Evolutionary conservation across 1,140 invertebrate genomes (phyloP).

Genomic region (Papilio xuthus): DNA sequence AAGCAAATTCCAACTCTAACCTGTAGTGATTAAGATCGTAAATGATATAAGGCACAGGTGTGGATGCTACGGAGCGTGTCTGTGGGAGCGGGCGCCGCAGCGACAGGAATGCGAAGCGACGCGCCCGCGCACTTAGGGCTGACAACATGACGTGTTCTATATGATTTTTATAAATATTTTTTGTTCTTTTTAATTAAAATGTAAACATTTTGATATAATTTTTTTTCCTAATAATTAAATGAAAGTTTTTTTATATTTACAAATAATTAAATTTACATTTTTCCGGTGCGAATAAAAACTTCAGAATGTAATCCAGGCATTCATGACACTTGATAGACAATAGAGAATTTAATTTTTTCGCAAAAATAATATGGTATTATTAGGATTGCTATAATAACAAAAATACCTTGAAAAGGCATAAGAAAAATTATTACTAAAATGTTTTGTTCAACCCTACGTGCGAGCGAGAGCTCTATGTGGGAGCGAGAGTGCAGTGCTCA

Average conservation of each 20-base stretch:
- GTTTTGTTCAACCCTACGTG: not conserved
- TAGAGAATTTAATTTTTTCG: not conserved
- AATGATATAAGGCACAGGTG: constrained; percentile 18
- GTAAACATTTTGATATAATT: no score
- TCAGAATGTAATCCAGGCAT: not conserved
- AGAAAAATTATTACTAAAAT: not conserved
- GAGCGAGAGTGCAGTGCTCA: constrained; percentile 46
- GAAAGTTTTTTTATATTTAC: no score
- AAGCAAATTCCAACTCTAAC: constrained; percentile 42
- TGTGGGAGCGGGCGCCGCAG: constrained; percentile 61
- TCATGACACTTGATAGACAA: not conserved
- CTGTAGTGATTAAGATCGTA: constrained; percentile 35
- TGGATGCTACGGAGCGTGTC: constrained; percentile 51
- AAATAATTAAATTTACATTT: no score
- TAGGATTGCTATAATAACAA: not conserved
- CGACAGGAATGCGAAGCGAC: constrained; percentile 61
- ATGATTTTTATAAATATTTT: not conserved
- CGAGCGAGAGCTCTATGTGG: constrained; percentile 48
- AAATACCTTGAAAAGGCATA: not conserved
- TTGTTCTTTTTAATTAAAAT: not conserved
- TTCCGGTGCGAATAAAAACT: not conserved
- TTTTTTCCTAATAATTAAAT: no score
- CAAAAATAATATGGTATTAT: not conserved
- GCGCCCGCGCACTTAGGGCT: constrained; percentile 1
- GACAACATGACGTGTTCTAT: not conserved